These are phyloP conservation scores for Argentina silus DNA, from an alignment of 2,797 vertebrate genomes.

Conservation along the genomic window DNA sequence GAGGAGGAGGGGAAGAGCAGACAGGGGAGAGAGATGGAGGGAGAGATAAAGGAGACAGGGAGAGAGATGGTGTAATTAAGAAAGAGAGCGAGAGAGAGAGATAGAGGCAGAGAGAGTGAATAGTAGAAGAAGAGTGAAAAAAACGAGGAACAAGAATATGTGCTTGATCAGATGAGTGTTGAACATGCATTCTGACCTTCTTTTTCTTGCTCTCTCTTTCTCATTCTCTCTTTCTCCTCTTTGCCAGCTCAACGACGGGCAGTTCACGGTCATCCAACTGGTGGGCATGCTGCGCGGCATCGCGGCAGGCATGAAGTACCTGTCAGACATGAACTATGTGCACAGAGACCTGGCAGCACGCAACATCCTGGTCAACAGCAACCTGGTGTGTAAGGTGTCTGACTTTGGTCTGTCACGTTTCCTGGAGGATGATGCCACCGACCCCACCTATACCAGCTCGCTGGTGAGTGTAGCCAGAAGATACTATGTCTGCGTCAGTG, in stretches of 20 bases:
- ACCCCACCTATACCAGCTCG: conserved; percentile 97
- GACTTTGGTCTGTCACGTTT: conserved; percentile 97
- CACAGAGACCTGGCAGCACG: conserved; percentile 96
- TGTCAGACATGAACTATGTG: conserved; percentile 98
- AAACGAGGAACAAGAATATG: conserved; percentile 7
- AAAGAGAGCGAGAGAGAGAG: neutral
- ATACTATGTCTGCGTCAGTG: too few relatives aligned
- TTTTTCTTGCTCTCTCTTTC: conserved; percentile 32
- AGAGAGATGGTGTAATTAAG: neutral
- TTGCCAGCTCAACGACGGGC: conserved; percentile 91
- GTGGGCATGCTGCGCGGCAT: conserved; percentile 97
- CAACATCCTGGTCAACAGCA: conserved; percentile 98
- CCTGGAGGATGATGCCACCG: conserved; percentile 91
- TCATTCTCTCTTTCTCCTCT: conserved; percentile 40
- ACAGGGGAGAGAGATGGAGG: neutral
- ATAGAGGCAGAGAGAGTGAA: neutral
- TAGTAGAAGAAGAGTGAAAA: conserved; percentile 1
- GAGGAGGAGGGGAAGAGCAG: neutral
- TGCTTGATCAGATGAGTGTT: conserved; percentile 15
- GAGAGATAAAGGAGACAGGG: conserved; percentile 5
- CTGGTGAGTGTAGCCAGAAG: conserved; percentile 80
- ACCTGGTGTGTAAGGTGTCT: conserved; percentile 98
- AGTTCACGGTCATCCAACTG: conserved; percentile 98
- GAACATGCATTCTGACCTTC: conserved; percentile 31
- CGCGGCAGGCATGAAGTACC: conserved; percentile 96